Base-by-base conservation (phyloP, 2,113 vertebrate species). In the Ceuthmochares aereus region DNA sequence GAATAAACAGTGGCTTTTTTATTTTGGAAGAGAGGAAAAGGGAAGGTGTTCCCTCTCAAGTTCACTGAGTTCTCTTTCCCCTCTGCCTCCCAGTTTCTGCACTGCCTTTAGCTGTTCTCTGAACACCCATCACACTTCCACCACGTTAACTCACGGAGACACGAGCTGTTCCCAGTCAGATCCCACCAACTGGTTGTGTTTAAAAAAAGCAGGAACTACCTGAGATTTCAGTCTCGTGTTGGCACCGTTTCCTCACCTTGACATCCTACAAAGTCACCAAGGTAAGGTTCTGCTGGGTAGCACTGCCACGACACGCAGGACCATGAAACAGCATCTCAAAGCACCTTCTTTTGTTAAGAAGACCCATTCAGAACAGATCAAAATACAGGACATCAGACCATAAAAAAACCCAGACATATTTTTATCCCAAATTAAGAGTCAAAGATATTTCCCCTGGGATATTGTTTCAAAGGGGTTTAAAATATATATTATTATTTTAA, bases 301-400 rank as follows among this genome's bases (percentile, higher is more conserved):
- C 40, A 40, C 40, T 52, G 73, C 58, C 17, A 22, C 49, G 59
- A 36, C n/a, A 8, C 9, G 1, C 0, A 2, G 54, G 29, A 26
- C 49, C 58, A 14, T 0, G 0, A 5, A 37, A 34, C 32, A 60
- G 25, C 75, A 37, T 7, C 62, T 40, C 43, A 17, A 13, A 47
- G 22, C 4, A 17, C 0, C 0, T 43, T 21, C 18, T 16, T 23
- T 23, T 10, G 18, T 27, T 49, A 64, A 73, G 42, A 21, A 7
- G 8, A 66, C 2, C 16, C 69, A 29, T 25, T 59, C 43, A 63
- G 34, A 75, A 32, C 17, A 37, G 32, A n/a, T 32, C 42, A 30
- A 78, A 79, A 68, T 3, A 45, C 20, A 75, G 18, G 43, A 32
- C 56, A 55, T 13, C 18, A 40, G 18, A 43, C 23, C 21, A 10